These are phyloP conservation scores for Leptocoma aspasia DNA, from an alignment of 2,113 vertebrate species.

Conservation along the genomic window DNA sequence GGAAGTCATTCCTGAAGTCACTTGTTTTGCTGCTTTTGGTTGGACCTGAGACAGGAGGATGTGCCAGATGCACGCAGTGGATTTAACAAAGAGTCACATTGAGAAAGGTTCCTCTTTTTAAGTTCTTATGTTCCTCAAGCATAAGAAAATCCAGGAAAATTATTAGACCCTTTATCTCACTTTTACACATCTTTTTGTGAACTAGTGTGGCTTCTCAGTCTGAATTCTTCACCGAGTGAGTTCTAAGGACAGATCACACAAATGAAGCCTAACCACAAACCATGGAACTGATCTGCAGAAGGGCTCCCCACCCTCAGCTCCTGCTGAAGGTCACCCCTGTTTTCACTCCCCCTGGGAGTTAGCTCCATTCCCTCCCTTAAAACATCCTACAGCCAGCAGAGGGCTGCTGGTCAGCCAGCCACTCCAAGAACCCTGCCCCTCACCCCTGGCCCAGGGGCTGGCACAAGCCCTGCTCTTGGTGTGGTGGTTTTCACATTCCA, in stretches of 20 bases:
- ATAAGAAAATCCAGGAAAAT: background rate
- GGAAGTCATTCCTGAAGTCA: background rate
- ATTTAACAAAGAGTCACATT: background rate
- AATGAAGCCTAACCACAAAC: background rate
- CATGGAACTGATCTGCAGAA: background rate
- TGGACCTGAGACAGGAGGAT: background rate
- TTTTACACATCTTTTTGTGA: background rate
- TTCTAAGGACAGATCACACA: background rate
- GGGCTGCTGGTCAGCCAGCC: background rate
- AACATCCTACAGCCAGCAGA: background rate
- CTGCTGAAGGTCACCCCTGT: background rate
- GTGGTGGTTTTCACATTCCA: background rate
- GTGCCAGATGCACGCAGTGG: background rate
- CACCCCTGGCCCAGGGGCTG: background rate
- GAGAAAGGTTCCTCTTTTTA: background rate
- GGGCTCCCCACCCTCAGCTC: background rate
- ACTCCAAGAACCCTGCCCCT: background rate
- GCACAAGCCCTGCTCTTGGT: background rate
- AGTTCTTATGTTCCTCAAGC: background rate
- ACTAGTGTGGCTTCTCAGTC: background rate
- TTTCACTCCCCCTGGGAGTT: background rate
- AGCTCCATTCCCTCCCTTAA: background rate
- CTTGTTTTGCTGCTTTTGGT: background rate
- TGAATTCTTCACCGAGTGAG: background rate
- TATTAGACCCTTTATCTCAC: background rate